These are phyloP conservation scores for Turdus rufiventris DNA, from an alignment of 2,113 vertebrate species.

Conservation along the genomic window DNA sequence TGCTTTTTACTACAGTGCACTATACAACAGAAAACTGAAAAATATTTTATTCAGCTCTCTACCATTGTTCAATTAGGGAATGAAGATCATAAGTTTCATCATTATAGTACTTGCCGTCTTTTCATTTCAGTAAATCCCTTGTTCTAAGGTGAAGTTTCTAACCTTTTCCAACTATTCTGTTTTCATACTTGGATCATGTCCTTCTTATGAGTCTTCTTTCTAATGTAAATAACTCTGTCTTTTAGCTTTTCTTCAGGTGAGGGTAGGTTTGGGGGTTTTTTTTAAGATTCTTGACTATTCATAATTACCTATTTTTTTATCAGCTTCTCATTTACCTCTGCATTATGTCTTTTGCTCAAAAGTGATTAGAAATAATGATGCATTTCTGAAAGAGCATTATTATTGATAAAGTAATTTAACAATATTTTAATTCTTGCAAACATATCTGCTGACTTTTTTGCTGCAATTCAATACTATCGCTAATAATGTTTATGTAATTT, in stretches of 20 bases:
- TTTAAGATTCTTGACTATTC: background rate
- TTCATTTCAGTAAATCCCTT: background rate
- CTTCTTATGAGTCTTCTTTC: background rate
- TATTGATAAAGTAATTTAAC: background rate
- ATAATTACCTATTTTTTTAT: background rate
- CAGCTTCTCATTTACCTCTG: background rate
- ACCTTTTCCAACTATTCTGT: background rate
- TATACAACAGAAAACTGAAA: background rate
- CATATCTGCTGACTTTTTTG: background rate
- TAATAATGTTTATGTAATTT: background rate
- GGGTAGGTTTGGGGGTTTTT: accelerated
- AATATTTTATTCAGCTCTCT: background rate
- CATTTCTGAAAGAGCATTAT: background rate
- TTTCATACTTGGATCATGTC: background rate
- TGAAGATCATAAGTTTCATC: background rate
- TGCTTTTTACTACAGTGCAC: background rate
- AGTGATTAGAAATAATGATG: background rate
- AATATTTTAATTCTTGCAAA: background rate
- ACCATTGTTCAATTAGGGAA: background rate
- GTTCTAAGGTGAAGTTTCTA: background rate
- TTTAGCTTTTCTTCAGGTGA: conserved; percentile 5
- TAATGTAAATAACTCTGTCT: conserved; percentile 17
- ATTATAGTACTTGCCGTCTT: background rate
- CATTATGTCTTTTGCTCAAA: background rate
- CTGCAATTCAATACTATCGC: background rate